Base-by-base conservation (phyloP, 1,140 invertebrate genomes). In the Cheumatopsyche charites region DNA sequence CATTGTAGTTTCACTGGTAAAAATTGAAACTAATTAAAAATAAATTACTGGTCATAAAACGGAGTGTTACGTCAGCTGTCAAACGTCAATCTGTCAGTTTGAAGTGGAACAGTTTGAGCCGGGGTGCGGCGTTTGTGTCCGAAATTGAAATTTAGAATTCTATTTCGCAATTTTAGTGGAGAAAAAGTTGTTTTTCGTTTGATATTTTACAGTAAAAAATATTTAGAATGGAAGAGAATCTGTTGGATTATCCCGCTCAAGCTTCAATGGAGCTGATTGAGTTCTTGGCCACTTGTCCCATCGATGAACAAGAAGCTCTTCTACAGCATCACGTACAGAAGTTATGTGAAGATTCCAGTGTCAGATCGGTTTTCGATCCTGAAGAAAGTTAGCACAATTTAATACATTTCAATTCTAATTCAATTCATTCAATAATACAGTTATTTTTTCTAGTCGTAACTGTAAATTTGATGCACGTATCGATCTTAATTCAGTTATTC, bases 291-390 rank as follows among this genome's bases (percentile, higher is more conserved):
- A 63, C 75, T 15, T 70, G 70, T 19, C 73, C 70, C 26, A 77
- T 52, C 72, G 79, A 81, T 61, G 71, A 77, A 63, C 81, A 79
- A 12, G 81, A 83, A 58, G 55, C 74, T 74, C 68, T 82, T 1
- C 79, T 84, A 42, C 63, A 62, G 45, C 80, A 78, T 67, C 83
- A 84, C 70, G 82, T 84, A n/a, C 83, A 81, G 72, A 83, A 84
- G 78, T 78, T 84, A 52, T 82, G 78, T 76, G 67, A 77, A 49
- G 66, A 77, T 42, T 29, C 26, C 5, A 13, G 19, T 7, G 79
- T 80, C 23, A 73, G 75, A 13, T 77, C 79, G 6, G 71, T 83
- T 23, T 80, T 83, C 15, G 82, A 84, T 74, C 83, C 82, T 69
- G 81, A 82, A 72, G 83, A 81, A 78, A 81, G 83, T 83, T 78